These are phyloP conservation scores for Dasyornis broadbenti DNA, from an alignment of 2,113 vertebrate species.

Conservation along the genomic window DNA sequence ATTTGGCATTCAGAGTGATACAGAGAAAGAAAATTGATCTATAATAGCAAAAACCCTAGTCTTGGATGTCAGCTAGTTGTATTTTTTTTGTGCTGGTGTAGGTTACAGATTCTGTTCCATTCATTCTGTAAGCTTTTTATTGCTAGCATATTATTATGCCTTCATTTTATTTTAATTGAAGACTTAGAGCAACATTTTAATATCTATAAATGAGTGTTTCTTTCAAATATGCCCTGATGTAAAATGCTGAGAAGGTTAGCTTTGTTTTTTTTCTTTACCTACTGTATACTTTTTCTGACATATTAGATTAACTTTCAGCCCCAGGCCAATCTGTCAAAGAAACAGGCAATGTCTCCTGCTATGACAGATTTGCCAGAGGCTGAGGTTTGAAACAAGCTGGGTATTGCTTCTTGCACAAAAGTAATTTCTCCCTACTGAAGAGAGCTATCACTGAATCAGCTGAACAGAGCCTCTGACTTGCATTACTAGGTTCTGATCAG, in stretches of 20 bases:
- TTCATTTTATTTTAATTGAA: constrained; percentile 34
- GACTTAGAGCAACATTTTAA: not conserved
- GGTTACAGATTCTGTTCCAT: not conserved
- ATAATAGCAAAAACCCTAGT: not conserved
- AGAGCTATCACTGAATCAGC: constrained; percentile 68
- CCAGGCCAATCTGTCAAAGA: constrained; percentile 76
- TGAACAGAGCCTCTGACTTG: constrained; percentile 58
- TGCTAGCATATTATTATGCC: constrained; percentile 6
- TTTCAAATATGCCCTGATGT: constrained; percentile 13
- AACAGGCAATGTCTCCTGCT: constrained; percentile 74
- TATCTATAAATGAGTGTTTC: not conserved
- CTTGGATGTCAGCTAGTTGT: not conserved
- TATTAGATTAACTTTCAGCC: constrained; percentile 78
- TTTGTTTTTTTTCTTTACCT: constrained; percentile 41
- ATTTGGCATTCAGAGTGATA: not conserved
- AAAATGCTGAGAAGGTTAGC: constrained; percentile 44
- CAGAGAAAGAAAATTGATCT: not conserved
- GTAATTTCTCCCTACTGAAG: constrained; percentile 70
- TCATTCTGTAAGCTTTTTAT: constrained; percentile 1
- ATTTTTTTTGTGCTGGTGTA: not conserved
- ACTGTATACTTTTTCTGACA: constrained; percentile 70
- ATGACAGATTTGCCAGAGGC: constrained; percentile 78
- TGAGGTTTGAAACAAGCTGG: constrained; percentile 72
- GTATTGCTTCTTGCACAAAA: constrained; percentile 73
- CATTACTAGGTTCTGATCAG: constrained; percentile 60